phyloP scores from a whole-genome alignment of 2,113 vertebrate species.

The Pseudorectes ferrugineus region DNA sequence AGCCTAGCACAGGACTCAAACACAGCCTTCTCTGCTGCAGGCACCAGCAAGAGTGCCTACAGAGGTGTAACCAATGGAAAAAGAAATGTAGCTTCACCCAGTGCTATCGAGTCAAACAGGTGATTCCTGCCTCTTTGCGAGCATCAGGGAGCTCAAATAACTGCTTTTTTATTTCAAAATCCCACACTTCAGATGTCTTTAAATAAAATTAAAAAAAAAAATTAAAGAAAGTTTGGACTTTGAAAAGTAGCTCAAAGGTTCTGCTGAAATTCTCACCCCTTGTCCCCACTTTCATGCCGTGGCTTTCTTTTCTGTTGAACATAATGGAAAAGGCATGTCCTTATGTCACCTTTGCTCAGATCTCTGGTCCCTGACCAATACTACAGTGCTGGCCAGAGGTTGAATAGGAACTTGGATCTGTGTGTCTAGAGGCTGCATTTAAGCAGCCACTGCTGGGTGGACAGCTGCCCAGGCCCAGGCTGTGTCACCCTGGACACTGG shows the following conservation, averaged over 20 bases:
- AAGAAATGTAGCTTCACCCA: conserved; percentile 68
- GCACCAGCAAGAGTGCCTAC: background rate
- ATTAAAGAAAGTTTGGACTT: background rate
- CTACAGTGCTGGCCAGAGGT: background rate
- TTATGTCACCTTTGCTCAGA: background rate
- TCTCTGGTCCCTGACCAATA: background rate
- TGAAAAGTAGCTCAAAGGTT: background rate
- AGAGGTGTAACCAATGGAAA: background rate
- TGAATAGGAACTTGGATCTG: background rate
- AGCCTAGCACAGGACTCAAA: conserved; percentile 52
- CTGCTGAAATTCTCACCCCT: background rate
- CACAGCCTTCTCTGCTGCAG: background rate
- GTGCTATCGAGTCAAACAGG: conserved; percentile 72
- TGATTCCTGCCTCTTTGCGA: conserved; percentile 59
- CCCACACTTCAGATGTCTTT: conserved; percentile 76
- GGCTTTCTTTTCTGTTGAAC: background rate
- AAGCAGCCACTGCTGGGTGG: background rate
- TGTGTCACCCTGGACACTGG: fast-evolving
- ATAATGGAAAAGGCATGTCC: background rate
- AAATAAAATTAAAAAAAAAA: background rate
- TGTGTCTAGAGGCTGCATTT: background rate
- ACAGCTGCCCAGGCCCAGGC: background rate
- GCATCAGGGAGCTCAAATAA: conserved; percentile 73
- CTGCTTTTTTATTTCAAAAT: conserved; percentile 72
- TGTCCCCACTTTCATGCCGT: background rate